Evolutionary conservation across 2,797 vertebrate species (phyloP).

Genomic region (Erpetoichthys calabaricus): DNA sequence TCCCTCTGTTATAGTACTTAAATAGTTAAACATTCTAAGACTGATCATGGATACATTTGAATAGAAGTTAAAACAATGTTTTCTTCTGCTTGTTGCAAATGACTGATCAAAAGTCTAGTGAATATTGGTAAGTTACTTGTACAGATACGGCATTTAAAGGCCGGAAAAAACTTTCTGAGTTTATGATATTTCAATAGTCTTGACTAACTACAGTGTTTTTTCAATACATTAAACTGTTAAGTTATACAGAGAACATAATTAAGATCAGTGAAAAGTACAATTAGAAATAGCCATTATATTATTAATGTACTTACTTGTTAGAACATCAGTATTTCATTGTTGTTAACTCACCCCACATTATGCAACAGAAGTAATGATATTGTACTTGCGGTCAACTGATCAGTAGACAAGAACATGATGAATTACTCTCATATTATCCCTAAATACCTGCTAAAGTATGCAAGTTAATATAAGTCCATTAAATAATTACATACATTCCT

Average conservation of each 20-base stretch:
- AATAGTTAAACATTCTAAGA: no score
- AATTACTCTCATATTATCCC: constrained; percentile 22
- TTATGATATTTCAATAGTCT: no score
- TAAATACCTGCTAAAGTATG: constrained; percentile 16
- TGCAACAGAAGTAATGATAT: constrained; percentile 26
- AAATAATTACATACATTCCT: background rate
- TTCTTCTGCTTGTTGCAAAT: no score
- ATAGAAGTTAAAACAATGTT: no score
- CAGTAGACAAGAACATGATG: constrained; percentile 18
- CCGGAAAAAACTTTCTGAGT: no score
- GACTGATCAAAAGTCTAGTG: no score
- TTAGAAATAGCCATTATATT: background rate
- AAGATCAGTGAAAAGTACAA: background rate
- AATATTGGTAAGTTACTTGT: no score
- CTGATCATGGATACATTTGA: no score
- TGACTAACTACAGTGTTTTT: no score
- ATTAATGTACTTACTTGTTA: background rate
- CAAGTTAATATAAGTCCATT: background rate
- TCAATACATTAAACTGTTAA: no score
- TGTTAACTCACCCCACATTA: background rate
- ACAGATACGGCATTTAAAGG: no score
- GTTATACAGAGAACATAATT: background rate
- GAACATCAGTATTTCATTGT: background rate
- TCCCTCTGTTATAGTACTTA: no score
- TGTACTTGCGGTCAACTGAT: constrained; percentile 23